Percentiles rank a stretch among this genome's conserved stretches.
Evolutionary conservation across 2,113 vertebrate species (phyloP).

Genomic region (Thermophis baileyi): DNA sequence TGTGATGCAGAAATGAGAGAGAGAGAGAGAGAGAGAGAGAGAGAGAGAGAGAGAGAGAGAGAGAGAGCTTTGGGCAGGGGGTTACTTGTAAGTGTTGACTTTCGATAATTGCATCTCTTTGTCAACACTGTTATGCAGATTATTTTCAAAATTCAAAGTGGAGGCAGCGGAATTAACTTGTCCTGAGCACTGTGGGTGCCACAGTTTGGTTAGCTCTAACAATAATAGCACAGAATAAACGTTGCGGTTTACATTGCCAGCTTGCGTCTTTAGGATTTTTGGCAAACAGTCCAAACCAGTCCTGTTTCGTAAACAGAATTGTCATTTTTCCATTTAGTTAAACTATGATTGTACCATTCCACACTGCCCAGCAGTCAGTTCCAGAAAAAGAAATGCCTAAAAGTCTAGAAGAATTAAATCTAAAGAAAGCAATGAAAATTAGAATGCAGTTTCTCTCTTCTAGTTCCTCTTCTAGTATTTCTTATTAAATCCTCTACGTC

Average conservation of each 20-base stretch:
- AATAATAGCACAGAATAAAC: neutral
- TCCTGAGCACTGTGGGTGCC: neutral
- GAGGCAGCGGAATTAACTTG: neutral
- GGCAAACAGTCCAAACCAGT: neutral
- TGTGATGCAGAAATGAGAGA: neutral
- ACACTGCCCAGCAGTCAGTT: neutral
- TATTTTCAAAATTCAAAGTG: neutral
- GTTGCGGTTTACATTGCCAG: neutral
- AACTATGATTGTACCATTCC: neutral
- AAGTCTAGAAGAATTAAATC: neutral
- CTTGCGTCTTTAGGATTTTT: neutral
- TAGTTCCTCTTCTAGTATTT: no score
- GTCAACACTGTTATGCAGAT: neutral
- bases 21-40: no score
- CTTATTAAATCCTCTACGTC: neutral
- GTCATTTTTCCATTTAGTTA: neutral
- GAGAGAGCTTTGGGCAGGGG: neutral
- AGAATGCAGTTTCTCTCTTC: no score
- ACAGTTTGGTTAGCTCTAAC: neutral
- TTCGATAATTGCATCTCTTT: neutral
- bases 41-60: no score
- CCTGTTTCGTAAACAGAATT: neutral
- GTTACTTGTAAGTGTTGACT: neutral
- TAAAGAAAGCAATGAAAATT: neutral
- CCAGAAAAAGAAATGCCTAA: neutral